phyloP scores from a whole-genome alignment of 2,888 invertebrate species.

The Diaperis boleti region DNA sequence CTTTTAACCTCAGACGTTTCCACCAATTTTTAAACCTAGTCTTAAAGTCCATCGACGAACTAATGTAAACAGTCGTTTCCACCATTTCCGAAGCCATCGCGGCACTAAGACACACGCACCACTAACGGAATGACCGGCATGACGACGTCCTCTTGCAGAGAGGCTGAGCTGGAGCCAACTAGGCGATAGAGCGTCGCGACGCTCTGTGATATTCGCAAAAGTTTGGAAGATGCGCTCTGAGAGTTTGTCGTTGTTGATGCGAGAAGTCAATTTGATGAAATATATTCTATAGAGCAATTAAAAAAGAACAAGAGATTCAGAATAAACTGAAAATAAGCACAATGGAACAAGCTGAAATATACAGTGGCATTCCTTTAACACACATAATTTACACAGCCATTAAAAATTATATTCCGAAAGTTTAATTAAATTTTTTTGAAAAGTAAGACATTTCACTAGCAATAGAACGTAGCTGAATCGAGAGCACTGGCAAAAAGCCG shows the following conservation, averaged over 20 bases:
- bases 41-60: conserved; percentile 59
- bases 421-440: no score
- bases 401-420: no score
- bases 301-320: no score
- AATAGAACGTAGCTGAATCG: no score
- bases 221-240: conserved; percentile 27
- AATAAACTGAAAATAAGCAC: no score
- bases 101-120: conserved; percentile 10
- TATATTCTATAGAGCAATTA: background rate
- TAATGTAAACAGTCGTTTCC: conserved; percentile 57
- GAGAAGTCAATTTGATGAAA: background rate
- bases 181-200: conserved; percentile 45
- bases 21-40: conserved; percentile 64
- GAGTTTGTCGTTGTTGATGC: conserved; percentile 15
- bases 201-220: conserved; percentile 42
- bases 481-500: no score
- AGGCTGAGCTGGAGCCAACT: conserved; percentile 43
- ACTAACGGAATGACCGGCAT: conserved; percentile 6
- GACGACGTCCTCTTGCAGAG: conserved; percentile 24
- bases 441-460: no score
- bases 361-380: no score
- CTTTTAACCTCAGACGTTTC: conserved; percentile 74
- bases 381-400: no score
- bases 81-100: conserved; percentile 32
- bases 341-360: no score